Base-by-base conservation (phyloP, 1,140 invertebrate species). In the Batillaria attramentaria region DNA sequence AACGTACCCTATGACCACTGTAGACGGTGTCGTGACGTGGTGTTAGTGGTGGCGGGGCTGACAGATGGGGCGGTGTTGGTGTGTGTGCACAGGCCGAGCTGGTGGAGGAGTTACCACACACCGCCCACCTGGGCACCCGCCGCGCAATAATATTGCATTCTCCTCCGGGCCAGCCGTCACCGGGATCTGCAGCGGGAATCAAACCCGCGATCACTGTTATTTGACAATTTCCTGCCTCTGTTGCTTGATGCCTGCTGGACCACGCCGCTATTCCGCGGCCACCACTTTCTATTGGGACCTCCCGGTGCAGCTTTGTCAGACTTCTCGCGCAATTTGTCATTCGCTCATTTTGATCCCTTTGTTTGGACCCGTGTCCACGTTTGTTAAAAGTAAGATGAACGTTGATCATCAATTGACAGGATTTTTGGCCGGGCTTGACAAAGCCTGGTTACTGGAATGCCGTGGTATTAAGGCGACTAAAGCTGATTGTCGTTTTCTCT, bases 151-250 rank as follows among this genome's bases (percentile, higher is more conserved):
- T 70, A 70, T 70, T 70, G 31, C 35, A 70, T 70, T 42, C 37
- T 70, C 37, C 16, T 3, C 24, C 24, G 10, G 16, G 24, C 6
- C 68, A 4, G 35, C 39, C 39, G 68, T 70, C 35, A 42, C 68
- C 41, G 24, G 39, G 68, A 70, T 33, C 18, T n/a, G 39, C 18
- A 0, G 10, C 20, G 37, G 18, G 35, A 70, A 39, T 70, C 39
- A 42, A 70, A 39, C 68, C 39, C 31, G 68, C 39, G 68, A 70
- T 70, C 68, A 70, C 68, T 70, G 68, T 70, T 70, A 70, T 70
- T 70, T 70, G 68, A 41, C 68, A 70, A 70, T 70, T 70, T 70
- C 68, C 68, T 70, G 68, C 68, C 68, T 70, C 68, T 70, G 2
- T 70, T 42, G 68, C 31, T 41, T 20, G 1, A 2, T 33, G 24